phyloP scores from a whole-genome alignment of 2,888 invertebrate species.

The Platyscelio sp. region DNA sequence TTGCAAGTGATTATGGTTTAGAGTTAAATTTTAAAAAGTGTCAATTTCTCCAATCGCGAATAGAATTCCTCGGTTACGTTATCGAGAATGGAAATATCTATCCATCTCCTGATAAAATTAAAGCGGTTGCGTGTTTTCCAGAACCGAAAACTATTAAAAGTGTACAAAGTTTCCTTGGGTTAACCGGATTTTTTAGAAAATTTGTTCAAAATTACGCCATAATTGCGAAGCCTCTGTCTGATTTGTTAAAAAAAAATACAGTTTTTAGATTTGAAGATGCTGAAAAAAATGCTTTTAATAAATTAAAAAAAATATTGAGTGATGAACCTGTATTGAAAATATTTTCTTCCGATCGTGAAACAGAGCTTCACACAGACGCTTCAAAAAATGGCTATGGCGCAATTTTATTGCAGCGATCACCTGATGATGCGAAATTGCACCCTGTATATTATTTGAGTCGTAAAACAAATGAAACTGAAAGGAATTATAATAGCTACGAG shows the following conservation, averaged over 20 bases:
- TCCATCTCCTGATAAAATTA: background rate
- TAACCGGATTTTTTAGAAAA: slow-evolving; percentile 19
- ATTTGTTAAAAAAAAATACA: slow-evolving; percentile 67
- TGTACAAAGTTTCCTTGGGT: slow-evolving; percentile 26
- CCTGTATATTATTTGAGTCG: slow-evolving; percentile 58
- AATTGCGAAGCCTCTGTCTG: slow-evolving; percentile 71
- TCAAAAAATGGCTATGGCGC: slow-evolving; percentile 65
- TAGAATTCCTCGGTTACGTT: background rate
- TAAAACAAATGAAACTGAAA: slow-evolving; percentile 66
- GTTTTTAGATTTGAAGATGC: slow-evolving; percentile 50
- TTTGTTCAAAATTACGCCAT: slow-evolving; percentile 5
- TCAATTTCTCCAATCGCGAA: slow-evolving; percentile 15
- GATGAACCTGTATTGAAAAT: slow-evolving; percentile 71
- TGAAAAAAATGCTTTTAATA: slow-evolving; percentile 26
- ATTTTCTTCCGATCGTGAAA: slow-evolving; percentile 42
- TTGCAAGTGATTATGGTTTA: slow-evolving; percentile 24
- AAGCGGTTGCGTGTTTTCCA: background rate
- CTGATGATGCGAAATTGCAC: slow-evolving; percentile 48
- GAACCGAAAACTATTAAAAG: background rate
- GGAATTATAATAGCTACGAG: slow-evolving; percentile 73
- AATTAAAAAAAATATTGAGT: slow-evolving; percentile 2
- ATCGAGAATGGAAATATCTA: background rate
- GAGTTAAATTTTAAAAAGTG: slow-evolving; percentile 48
- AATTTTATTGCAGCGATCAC: slow-evolving; percentile 56
- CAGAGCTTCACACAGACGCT: slow-evolving; percentile 45